These are phyloP conservation scores for Axis porcinus DNA, from an alignment of 2,113 vertebrate genomes.

Conservation along the genomic window DNA sequence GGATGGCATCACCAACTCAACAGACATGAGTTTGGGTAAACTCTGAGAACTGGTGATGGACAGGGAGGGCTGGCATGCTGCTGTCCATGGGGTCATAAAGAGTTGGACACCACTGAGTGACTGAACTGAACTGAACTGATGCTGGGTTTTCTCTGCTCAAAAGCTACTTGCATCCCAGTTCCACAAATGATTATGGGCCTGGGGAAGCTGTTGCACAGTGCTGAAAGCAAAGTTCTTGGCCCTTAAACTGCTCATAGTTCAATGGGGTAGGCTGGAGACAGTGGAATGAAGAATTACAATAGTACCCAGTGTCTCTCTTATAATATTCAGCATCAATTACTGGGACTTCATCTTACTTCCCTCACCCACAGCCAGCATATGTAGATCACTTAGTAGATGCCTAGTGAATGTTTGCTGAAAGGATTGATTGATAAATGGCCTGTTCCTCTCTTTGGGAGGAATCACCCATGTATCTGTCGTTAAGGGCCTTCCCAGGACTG, in stretches of 20 bases:
- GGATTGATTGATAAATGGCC: not conserved
- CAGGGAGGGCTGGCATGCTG: not conserved
- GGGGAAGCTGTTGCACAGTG: not conserved
- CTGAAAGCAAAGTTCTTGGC: not conserved
- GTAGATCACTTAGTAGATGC: not conserved
- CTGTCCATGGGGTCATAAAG: not conserved
- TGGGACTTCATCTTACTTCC: not conserved
- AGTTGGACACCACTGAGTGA: not conserved
- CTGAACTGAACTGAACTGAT: not conserved
- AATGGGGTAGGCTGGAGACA: not conserved
- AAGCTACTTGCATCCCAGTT: not conserved
- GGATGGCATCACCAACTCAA: not conserved
- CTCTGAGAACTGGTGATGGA: accelerated
- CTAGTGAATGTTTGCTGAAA: not conserved
- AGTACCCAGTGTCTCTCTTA: not conserved
- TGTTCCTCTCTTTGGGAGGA: not conserved
- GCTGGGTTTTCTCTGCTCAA: not conserved
- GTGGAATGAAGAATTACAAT: not conserved
- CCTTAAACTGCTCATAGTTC: not conserved
- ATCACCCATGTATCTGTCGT: not conserved
- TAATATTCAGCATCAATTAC: not conserved
- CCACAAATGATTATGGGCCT: not conserved
- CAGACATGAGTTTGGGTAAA: not conserved
- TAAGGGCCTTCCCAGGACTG: not conserved
- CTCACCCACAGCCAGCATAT: not conserved